phyloP scores from a whole-genome alignment of 2,888 invertebrate species.

The Habrosyne pyritoides region DNA sequence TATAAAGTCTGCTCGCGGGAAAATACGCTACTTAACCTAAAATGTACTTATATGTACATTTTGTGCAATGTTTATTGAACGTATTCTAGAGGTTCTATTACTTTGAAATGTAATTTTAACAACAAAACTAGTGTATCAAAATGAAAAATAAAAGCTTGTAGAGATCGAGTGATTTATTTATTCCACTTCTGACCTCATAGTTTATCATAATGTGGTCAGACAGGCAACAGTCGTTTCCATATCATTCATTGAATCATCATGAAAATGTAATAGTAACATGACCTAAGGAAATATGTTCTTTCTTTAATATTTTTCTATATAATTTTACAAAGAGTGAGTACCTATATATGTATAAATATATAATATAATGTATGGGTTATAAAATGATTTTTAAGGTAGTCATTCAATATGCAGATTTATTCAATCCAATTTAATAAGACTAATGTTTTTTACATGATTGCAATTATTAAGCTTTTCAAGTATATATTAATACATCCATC shows the following conservation, averaged over 20 bases:
- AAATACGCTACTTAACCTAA: slow-evolving; percentile 2
- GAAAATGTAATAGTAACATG: background rate
- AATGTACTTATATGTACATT: background rate
- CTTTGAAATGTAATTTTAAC: background rate
- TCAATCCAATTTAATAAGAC: too few species aligned
- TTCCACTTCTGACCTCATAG: background rate
- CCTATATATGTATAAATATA: too few species aligned
- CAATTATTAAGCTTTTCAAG: too few species aligned
- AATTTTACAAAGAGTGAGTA: too few species aligned
- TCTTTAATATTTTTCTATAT: too few species aligned
- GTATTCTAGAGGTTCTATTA: background rate
- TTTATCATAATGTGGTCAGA: background rate
- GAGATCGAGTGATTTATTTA: background rate
- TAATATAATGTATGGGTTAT: too few species aligned
- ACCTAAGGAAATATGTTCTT: too few species aligned
- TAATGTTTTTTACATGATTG: too few species aligned
- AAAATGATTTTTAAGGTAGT: too few species aligned
- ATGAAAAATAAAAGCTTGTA: background rate
- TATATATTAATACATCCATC: too few species aligned
- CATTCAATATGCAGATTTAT: too few species aligned
- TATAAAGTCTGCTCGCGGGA: background rate
- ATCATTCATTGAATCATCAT: background rate
- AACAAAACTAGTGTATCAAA: background rate
- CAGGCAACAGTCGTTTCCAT: background rate
- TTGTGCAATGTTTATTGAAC: background rate